Evolutionary conservation across 2,888 invertebrate genomes (phyloP).

Genomic region (Hyalella azteca): DNA sequence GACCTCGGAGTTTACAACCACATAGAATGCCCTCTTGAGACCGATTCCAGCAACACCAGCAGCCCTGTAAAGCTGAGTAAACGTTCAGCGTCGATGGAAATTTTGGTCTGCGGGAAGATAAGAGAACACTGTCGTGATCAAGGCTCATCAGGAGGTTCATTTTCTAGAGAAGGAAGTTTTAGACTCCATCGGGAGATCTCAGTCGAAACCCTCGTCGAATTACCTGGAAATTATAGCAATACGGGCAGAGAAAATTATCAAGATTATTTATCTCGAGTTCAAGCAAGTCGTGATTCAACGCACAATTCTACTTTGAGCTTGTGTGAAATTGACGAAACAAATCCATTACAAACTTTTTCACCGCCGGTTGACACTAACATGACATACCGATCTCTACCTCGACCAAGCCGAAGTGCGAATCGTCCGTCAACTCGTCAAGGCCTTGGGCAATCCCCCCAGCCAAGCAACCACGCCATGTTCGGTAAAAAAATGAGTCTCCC

Average conservation of each 20-base stretch:
- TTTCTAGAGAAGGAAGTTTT: constrained; percentile 57
- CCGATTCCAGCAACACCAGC: background rate
- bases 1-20: background rate
- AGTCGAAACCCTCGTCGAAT: constrained; percentile 55
- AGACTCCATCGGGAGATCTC: constrained; percentile 56
- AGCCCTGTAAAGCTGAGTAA: constrained; percentile 45
- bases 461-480: constrained; percentile 25
- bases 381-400: constrained; percentile 31
- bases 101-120: constrained; percentile 55
- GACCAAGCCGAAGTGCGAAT: background rate
- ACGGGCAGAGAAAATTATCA: constrained; percentile 41
- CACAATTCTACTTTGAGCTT: constrained; percentile 55
- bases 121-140: constrained; percentile 50
- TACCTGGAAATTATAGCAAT: constrained; percentile 40
- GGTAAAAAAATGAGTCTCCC: constrained; percentile 51
- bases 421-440: constrained; percentile 11
- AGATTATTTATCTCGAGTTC: constrained; percentile 46
- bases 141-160: constrained; percentile 32
- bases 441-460: background rate
- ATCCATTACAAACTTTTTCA: constrained; percentile 19
- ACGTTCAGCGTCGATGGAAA: constrained; percentile 57
- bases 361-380: background rate
- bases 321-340: constrained; percentile 43
- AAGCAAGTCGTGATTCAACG: constrained; percentile 45
- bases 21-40: background rate